A percentile compares a stretch with the other conserved stretches of the same genome.
Evolutionary conservation across 2,888 invertebrate genomes (phyloP).

Genomic region (Rosalia funebris): DNA sequence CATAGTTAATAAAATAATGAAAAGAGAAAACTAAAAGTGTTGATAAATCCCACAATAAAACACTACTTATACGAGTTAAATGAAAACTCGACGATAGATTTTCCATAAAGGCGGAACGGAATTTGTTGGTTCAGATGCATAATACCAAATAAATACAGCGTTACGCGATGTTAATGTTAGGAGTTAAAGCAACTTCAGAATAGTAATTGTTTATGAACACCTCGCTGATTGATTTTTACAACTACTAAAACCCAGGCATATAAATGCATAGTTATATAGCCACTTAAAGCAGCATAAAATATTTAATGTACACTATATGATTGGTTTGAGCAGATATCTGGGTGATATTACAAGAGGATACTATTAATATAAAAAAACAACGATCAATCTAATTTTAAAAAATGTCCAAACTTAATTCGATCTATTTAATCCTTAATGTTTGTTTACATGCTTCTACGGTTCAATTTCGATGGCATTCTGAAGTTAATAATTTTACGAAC

Average conservation of each 20-base stretch:
- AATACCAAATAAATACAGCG: too few species aligned
- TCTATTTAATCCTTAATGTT: too few species aligned
- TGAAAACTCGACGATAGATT: conserved; percentile 21
- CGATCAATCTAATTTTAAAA: too few species aligned
- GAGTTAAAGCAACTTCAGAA: neutral
- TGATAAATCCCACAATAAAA: conserved; percentile 23
- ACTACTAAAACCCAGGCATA: conserved; percentile 17
- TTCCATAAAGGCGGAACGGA: conserved; percentile 7
- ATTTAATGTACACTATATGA: too few species aligned
- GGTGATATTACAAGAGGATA: too few species aligned
- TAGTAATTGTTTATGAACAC: conserved; percentile 9
- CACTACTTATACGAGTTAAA: conserved; percentile 22
- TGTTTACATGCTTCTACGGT: too few species aligned
- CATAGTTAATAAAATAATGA: too few species aligned
- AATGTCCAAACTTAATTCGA: too few species aligned
- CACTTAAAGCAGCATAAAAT: conserved; percentile 3
- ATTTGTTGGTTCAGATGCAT: neutral
- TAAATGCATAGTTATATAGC: conserved; percentile 13
- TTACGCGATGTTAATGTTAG: neutral
- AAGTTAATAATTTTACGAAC: too few species aligned
- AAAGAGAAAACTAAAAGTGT: conserved; percentile 20
- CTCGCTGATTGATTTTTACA: conserved; percentile 24
- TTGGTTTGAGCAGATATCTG: too few species aligned
- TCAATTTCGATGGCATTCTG: too few species aligned
- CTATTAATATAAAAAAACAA: too few species aligned